These are phyloP conservation scores for Ambastaia sidthimunki DNA, from an alignment of 2,797 vertebrate species.

Conservation along the genomic window DNA sequence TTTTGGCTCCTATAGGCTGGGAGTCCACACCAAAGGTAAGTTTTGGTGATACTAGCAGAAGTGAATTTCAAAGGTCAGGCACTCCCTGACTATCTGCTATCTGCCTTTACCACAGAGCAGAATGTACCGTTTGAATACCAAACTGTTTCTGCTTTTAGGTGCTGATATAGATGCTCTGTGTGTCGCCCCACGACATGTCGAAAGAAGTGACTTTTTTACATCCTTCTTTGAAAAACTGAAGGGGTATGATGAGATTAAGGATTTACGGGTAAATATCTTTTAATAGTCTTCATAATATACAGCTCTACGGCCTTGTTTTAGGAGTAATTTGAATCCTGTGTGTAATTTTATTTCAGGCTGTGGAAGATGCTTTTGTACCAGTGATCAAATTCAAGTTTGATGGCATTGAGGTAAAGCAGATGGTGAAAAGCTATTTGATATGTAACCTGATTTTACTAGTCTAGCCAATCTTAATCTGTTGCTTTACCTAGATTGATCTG, in stretches of 20 bases:
- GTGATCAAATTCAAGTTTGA: slow-evolving; percentile 98
- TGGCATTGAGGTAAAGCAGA: slow-evolving; percentile 88
- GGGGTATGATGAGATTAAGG: slow-evolving; percentile 89
- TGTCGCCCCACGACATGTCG: slow-evolving; percentile 94
- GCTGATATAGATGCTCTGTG: slow-evolving; percentile 97
- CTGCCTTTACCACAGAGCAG: neutral
- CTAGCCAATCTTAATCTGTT: slow-evolving; percentile 20
- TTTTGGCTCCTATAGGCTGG: slow-evolving; percentile 96
- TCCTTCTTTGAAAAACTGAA: slow-evolving; percentile 97
- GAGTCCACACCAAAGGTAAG: slow-evolving; percentile 98
- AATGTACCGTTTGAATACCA: neutral
- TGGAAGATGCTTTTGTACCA: slow-evolving; percentile 97
- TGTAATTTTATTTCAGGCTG: slow-evolving; percentile 80
- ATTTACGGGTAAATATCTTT: slow-evolving; percentile 83
- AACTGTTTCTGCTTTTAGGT: slow-evolving; percentile 73
- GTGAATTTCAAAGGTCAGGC: neutral
- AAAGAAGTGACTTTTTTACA: slow-evolving; percentile 94
- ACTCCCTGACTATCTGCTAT: neutral
- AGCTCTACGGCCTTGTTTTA: neutral
- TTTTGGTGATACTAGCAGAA: neutral
- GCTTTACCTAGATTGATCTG: slow-evolving; percentile 87
- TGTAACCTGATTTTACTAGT: too few species aligned
- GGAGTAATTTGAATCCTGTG: slow-evolving; percentile 52
- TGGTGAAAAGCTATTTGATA: neutral
- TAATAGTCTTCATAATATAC: slow-evolving; percentile 55